A percentile compares a stretch with the other conserved stretches of the same genome.
These are phyloP conservation scores for Eubasilissa splendida DNA, from an alignment of 2,888 invertebrate genomes.

Conservation along the genomic window DNA sequence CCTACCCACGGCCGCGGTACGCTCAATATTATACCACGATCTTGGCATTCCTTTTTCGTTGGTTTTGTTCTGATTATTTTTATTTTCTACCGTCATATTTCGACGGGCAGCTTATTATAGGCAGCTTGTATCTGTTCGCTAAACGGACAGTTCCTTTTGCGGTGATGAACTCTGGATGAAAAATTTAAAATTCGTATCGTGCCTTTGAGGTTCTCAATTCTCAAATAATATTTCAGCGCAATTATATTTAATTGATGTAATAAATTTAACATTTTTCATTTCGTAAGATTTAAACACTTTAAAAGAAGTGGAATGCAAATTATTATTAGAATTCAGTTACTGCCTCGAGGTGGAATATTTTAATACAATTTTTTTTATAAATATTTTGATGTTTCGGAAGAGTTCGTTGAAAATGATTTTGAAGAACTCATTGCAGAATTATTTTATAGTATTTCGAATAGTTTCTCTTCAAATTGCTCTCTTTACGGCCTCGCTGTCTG, in stretches of 20 bases:
- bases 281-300: constrained; percentile 10
- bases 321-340: not conserved
- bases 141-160: constrained; percentile 4
- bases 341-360: not conserved
- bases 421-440: not conserved
- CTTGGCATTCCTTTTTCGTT: constrained; percentile 42
- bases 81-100: constrained; percentile 33
- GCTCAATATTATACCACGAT: constrained; percentile 50
- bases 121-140: not conserved
- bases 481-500: not conserved
- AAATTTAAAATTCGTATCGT: constrained; percentile 8
- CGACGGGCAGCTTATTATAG: constrained; percentile 2
- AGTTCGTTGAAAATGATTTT: not conserved
- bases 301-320: constrained; percentile 6
- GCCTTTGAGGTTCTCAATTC: constrained; percentile 2
- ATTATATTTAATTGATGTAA: constrained; percentile 25
- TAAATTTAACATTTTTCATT: constrained; percentile 31
- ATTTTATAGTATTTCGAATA: not conserved
- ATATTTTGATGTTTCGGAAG: too few relatives aligned
- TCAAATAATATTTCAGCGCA: constrained; percentile 14
- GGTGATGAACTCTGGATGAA: constrained; percentile 6
- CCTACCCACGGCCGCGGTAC: constrained; percentile 52
- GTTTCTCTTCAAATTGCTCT: not conserved
- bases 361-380: too few relatives aligned
- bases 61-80: constrained; percentile 39